These are phyloP conservation scores for Acleris laterana DNA, from an alignment of 2,888 invertebrate species.

Conservation along the genomic window DNA sequence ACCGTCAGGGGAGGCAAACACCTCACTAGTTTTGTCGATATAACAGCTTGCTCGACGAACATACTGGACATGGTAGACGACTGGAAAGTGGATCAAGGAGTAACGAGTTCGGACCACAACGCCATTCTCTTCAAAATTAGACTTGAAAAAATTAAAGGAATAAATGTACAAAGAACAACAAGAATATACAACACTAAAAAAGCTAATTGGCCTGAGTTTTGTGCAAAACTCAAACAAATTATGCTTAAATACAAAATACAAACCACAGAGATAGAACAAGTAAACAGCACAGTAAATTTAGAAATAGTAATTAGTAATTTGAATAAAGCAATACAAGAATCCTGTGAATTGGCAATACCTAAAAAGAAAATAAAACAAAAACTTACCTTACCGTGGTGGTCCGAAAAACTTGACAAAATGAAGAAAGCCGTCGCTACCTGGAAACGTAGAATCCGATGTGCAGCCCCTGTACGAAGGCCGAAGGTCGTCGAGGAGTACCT, in stretches of 20 bases:
- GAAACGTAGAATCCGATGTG: not conserved
- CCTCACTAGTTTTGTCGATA: constrained; percentile 34
- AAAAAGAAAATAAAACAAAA: not conserved
- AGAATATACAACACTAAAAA: constrained; percentile 5
- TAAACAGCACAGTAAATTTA: not conserved
- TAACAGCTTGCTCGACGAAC: constrained; percentile 32
- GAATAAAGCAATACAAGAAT: not conserved
- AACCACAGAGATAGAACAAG: not conserved
- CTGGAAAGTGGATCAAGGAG: constrained; percentile 33
- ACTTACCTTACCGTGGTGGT: not conserved
- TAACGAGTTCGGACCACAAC: constrained; percentile 38
- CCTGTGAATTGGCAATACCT: not conserved
- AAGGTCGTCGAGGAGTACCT: not conserved
- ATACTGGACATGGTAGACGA: constrained; percentile 12
- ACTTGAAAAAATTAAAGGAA: too few relatives aligned
- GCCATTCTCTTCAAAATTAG: not conserved
- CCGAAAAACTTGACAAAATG: not conserved
- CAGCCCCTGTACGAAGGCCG: not conserved
- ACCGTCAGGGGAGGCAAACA: constrained; percentile 21
- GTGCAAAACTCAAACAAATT: not conserved
- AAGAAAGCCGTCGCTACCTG: not conserved
- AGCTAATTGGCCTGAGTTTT: constrained; percentile 2
- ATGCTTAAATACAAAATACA: not conserved
- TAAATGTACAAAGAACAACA: too few relatives aligned
- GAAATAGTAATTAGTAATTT: not conserved